These are phyloP conservation scores for Leptinotarsa lineolata DNA, from an alignment of 1,140 invertebrate genomes.

Conservation along the genomic window DNA sequence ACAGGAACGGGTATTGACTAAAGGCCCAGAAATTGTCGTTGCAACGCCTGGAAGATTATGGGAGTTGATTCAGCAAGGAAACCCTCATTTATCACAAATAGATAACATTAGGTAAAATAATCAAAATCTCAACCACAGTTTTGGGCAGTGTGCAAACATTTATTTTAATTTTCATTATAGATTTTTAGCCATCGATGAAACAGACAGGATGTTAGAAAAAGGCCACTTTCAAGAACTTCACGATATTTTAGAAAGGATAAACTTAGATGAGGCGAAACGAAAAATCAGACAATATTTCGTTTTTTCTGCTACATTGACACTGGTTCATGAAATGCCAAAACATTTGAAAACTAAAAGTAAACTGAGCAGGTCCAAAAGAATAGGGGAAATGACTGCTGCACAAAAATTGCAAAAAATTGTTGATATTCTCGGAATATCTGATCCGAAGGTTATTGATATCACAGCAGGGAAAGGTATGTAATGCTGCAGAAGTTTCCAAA, in stretches of 20 bases:
- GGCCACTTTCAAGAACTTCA: slow-evolving; percentile 95
- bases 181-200: slow-evolving; percentile 95
- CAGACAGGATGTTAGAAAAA: slow-evolving; percentile 96
- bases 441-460: slow-evolving; percentile 93
- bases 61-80: slow-evolving; percentile 84
- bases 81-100: slow-evolving; percentile 74
- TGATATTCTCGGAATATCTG: slow-evolving; percentile 77
- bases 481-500: no score
- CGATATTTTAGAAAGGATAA: slow-evolving; percentile 79
- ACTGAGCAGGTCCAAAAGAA: slow-evolving; percentile 61
- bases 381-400: slow-evolving; percentile 68
- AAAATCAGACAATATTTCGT: slow-evolving; percentile 87
- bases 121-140: neutral
- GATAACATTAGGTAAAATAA: slow-evolving; percentile 66
- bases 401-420: slow-evolving; percentile 76
- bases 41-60: slow-evolving; percentile 95
- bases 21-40: slow-evolving; percentile 89
- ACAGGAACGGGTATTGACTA: slow-evolving; percentile 83
- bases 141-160: slow-evolving; percentile 16
- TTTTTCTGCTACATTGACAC: slow-evolving; percentile 95
- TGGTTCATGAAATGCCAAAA: slow-evolving; percentile 82
- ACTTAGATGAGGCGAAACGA: slow-evolving; percentile 66
- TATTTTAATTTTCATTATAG: slow-evolving; percentile 54
- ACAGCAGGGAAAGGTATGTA: slow-evolving; percentile 70
- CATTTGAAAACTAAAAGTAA: slow-evolving; percentile 71